A percentile compares a stretch with the other conserved stretches of the same genome.
These are phyloP conservation scores for Sebastes kiyomatsui DNA, from an alignment of 2,797 vertebrate species.

Conservation along the genomic window DNA sequence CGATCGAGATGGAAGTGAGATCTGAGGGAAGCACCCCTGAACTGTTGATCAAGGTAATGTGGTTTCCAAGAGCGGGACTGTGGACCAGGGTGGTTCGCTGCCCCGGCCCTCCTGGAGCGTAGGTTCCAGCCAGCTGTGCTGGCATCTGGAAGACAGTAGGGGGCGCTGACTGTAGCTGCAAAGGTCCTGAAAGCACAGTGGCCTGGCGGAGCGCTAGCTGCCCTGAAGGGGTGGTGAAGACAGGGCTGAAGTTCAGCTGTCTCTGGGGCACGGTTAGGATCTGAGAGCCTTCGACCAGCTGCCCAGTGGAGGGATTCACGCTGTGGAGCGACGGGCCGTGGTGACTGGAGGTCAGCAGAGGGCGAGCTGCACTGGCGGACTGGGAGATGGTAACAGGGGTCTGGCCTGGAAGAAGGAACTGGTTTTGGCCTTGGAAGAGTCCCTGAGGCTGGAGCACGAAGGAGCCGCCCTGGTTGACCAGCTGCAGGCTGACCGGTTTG, in stretches of 20 bases:
- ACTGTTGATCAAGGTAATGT: constrained; percentile 86
- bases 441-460: constrained; percentile 85
- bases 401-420: constrained; percentile 84
- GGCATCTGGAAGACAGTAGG: constrained; percentile 86
- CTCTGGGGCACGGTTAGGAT: constrained; percentile 82
- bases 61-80: constrained; percentile 81
- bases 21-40: constrained; percentile 78
- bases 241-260: constrained; percentile 85
- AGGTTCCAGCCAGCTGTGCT: constrained; percentile 80
- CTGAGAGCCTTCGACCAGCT: constrained; percentile 82
- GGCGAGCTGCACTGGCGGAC: constrained; percentile 56
- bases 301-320: constrained; percentile 67
- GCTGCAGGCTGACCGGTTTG: constrained; percentile 83
- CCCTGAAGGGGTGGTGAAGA: constrained; percentile 82
- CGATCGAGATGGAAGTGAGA: constrained; percentile 82
- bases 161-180: constrained; percentile 82
- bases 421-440: constrained; percentile 84
- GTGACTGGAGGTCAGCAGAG: constrained; percentile 72
- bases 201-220: constrained; percentile 83
- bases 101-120: constrained; percentile 72
- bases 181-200: constrained; percentile 80
- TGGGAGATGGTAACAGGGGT: constrained; percentile 77
- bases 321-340: constrained; percentile 66
- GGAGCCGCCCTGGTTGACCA: constrained; percentile 84
- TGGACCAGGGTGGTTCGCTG: constrained; percentile 80